Conservation (phyloP, 2,888 invertebrate genomes). For the Octodonta nipae region DNA sequence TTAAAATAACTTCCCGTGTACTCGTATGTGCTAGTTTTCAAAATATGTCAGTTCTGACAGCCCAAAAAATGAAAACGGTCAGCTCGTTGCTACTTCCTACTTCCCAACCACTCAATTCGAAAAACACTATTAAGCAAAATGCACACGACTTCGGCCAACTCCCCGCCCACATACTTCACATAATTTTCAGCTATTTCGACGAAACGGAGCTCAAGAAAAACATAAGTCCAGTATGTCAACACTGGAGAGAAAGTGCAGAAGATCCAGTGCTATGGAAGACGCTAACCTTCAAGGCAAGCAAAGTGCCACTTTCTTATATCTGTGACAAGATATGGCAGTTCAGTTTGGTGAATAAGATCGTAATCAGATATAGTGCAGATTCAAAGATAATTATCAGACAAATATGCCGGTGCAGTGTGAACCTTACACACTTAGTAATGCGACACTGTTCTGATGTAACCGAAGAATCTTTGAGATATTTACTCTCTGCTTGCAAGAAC, state of each 20-base stretch:
- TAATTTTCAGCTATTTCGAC: conserved; percentile 11
- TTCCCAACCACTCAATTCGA: too few relatives aligned
- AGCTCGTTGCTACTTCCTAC: too few relatives aligned
- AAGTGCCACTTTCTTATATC: conserved; percentile 7
- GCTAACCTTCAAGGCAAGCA: conserved; percentile 8
- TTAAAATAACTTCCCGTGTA: too few relatives aligned
- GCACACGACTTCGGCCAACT: conserved; percentile 9
- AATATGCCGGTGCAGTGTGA: conserved; percentile 10
- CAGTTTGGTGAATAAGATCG: conserved; percentile 7
- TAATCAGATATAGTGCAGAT: conserved; percentile 6
- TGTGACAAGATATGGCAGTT: conserved; percentile 12
- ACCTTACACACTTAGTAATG: conserved; percentile 7
- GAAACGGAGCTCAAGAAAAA: conserved; percentile 10
- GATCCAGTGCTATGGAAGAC: conserved; percentile 11
- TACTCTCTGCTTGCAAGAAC: conserved; percentile 9
- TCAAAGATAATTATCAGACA: conserved; percentile 10
- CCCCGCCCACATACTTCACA: conserved; percentile 8
- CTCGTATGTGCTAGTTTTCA: too few relatives aligned
- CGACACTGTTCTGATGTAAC: conserved; percentile 11
- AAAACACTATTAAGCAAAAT: too few relatives aligned
- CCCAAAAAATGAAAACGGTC: too few relatives aligned
- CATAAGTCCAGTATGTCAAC: conserved; percentile 13
- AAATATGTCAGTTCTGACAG: too few relatives aligned
- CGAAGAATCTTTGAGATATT: conserved; percentile 11
- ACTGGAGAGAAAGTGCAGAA: conserved; percentile 12